Conservation (phyloP, 2,888 invertebrate genomes). For the Mythimna impura region DNA sequence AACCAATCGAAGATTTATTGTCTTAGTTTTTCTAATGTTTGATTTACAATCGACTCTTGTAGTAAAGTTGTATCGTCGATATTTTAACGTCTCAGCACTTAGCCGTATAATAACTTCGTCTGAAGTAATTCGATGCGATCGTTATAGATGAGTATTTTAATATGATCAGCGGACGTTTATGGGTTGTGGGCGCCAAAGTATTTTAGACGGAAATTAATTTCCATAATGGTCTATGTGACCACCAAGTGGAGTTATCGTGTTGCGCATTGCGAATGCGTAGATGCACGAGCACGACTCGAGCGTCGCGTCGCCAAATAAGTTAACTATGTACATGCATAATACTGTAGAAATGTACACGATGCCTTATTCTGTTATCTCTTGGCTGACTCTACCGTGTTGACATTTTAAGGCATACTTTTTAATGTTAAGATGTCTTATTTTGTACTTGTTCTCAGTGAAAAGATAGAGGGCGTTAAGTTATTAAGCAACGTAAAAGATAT, state of each 20-base stretch:
- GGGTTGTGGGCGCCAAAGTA: slow-evolving; percentile 61
- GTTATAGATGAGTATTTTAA: slow-evolving; percentile 57
- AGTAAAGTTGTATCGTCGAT: slow-evolving; percentile 32
- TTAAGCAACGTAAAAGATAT: slow-evolving; percentile 32
- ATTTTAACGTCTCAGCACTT: slow-evolving; percentile 44
- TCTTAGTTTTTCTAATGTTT: slow-evolving; percentile 53
- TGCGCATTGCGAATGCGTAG: slow-evolving; percentile 61
- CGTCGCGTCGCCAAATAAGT: slow-evolving; percentile 65
- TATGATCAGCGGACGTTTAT: slow-evolving; percentile 57
- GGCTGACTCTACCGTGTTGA: slow-evolving; percentile 53
- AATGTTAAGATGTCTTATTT: slow-evolving; percentile 59
- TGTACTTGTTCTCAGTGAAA: slow-evolving; percentile 37
- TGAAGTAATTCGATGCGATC: slow-evolving; percentile 55
- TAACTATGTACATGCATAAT: slow-evolving; percentile 61
- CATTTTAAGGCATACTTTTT: slow-evolving; percentile 58
- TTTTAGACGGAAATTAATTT: slow-evolving; percentile 71
- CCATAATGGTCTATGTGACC: slow-evolving; percentile 68
- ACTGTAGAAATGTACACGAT: slow-evolving; percentile 51
- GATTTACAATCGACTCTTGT: slow-evolving; percentile 42
- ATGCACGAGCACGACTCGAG: slow-evolving; percentile 58
- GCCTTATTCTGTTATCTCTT: slow-evolving; percentile 63
- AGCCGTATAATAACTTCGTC: slow-evolving; percentile 43
- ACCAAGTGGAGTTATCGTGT: slow-evolving; percentile 61
- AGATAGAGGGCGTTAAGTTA: slow-evolving; percentile 40
- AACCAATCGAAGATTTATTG: slow-evolving; percentile 61